Base-by-base conservation (phyloP, 1,140 invertebrate genomes). In the Magallana angulata region DNA sequence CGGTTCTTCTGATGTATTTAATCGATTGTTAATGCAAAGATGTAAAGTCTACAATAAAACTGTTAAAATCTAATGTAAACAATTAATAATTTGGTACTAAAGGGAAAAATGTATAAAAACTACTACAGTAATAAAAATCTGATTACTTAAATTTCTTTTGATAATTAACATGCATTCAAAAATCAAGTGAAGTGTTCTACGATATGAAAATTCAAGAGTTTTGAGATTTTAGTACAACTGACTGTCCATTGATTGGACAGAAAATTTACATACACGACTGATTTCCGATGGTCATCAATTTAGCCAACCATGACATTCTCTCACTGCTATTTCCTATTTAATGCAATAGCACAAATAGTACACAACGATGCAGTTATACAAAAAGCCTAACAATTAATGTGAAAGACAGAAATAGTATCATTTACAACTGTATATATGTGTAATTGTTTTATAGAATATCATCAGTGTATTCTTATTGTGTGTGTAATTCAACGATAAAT, bases 231-330 rank as follows among this genome's bases (percentile, higher is more conserved):
- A 76, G 68, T 30, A 36, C 68, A 18, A 76, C 24, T 76, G 24
- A 36, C 30, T 36, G 68, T 12, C 68, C 68, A 64, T 76, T 1
- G 18, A 76, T 1, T 9, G 68, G 68, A 76, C 68, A 76, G 9
- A 3, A 11, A 9, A 18, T 57, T 57, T 82, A 82, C 81, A 30
- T 82, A 82, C 81, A 82, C 81, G 56, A n/a, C 16, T 82, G 81
- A 82, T 58, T 58, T 58, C 48, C 81, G 9, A 82, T n/a, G 81
- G 81, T 82, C 68, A 76, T 76, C 81, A 82, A 57, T 82, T 82
- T 82, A 24, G 81, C 81, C 81, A 82, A 82, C 81, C 81, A 82
- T 57, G 81, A 82, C 57, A 58, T 57, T 24, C 81, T 82, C 81
- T 57, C 48, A 58, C 56, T 57, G 57, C 57, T 58, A 82, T 16